phyloP scores from a whole-genome alignment of 2,113 vertebrate genomes.

The Sorex araneus region DNA sequence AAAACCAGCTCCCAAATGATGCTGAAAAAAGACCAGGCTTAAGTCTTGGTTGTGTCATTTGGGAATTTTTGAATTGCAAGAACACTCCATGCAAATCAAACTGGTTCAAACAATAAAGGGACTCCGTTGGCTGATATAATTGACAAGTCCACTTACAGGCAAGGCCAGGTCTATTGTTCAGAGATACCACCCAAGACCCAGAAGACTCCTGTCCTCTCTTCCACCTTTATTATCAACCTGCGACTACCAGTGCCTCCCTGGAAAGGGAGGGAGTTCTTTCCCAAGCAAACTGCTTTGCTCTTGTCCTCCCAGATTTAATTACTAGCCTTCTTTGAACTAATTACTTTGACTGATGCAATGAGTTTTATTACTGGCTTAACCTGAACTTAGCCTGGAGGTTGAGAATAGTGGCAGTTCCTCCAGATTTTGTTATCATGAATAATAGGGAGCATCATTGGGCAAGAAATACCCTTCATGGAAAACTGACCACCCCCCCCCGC shows the following conservation, averaged over 20 bases:
- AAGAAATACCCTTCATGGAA: not conserved
- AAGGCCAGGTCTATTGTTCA: not conserved
- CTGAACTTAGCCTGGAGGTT: not conserved
- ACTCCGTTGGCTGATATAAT: not conserved
- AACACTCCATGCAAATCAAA: slow-evolving; percentile 40
- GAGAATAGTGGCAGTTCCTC: not conserved
- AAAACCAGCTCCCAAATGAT: not conserved
- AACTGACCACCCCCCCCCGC: not conserved
- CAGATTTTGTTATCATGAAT: not conserved
- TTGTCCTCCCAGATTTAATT: not conserved
- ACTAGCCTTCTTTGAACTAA: slow-evolving; percentile 17
- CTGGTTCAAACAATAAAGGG: slow-evolving; percentile 40
- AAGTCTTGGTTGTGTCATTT: slow-evolving; percentile 18
- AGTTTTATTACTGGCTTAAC: slow-evolving; percentile 32
- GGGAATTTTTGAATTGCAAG: slow-evolving; percentile 28
- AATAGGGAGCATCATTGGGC: not conserved
- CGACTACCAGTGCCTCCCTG: not conserved
- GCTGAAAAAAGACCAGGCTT: not conserved
- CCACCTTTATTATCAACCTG: not conserved
- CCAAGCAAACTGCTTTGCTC: slow-evolving; percentile 22
- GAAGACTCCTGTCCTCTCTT: not conserved
- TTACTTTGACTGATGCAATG: slow-evolving; percentile 9
- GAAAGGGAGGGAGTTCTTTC: not conserved
- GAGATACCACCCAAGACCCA: not conserved
- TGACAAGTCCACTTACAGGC: not conserved